Percentiles rank a stretch among this genome's conserved stretches.
Conservation (phyloP, 2,113 vertebrate genomes). For the Crotalus viridis region DNA sequence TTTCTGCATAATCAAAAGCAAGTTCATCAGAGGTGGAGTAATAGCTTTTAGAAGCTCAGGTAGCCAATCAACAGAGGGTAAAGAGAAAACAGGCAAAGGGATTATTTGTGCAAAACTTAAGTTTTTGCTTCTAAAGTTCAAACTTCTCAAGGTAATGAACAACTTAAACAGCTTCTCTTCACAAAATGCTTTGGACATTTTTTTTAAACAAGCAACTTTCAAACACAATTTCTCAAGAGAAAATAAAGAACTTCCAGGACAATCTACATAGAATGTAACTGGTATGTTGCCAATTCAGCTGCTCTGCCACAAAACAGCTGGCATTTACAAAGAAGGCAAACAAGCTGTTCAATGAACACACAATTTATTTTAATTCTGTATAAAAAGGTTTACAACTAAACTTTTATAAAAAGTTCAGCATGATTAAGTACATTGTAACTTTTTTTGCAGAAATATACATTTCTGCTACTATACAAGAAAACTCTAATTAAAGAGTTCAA, state of each 20-base stretch:
- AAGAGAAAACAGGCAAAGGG: neutral
- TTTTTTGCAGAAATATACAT: constrained; percentile 88
- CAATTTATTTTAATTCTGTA: constrained; percentile 99
- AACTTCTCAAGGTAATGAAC: constrained; percentile 13
- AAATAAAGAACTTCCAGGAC: constrained; percentile 70
- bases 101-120: constrained; percentile 26
- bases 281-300: neutral
- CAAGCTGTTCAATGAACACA: constrained; percentile 84
- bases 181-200: neutral
- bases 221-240: constrained; percentile 39
- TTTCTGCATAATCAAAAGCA: constrained; percentile 36
- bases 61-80: neutral
- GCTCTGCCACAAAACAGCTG: constrained; percentile 48
- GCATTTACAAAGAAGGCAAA: constrained; percentile 73
- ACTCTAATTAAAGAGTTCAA: constrained; percentile 91
- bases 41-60: constrained; percentile 5
- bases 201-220: constrained; percentile 9
- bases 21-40: constrained; percentile 36
- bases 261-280: constrained; percentile 64
- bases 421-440: constrained; percentile 98
- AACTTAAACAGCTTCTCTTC: constrained; percentile 31
- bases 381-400: constrained; percentile 99
- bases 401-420: constrained; percentile 99
- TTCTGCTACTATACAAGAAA: constrained; percentile 97
- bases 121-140: constrained; percentile 6